Evolutionary conservation across 2,797 vertebrate species (phyloP), one percentile per base, ranked within the genome.

Genomic region (Onychomys leucogaster): DNA sequence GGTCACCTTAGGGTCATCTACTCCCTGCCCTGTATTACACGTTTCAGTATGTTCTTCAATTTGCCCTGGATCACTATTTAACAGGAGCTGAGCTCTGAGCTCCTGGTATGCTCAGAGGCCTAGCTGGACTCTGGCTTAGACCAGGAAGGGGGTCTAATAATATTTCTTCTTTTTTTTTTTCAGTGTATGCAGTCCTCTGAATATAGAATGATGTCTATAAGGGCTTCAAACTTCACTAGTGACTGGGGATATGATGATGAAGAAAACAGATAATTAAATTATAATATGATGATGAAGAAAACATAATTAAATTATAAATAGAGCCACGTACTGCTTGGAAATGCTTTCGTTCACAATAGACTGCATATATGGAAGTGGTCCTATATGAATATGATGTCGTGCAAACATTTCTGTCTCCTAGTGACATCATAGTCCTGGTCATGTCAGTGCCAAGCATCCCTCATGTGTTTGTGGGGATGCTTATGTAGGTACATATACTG

Each of bases 41-140:
- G 57, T 37, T 71, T 27, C 75, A 69, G 17, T 65, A 94, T 37
- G 8, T 80, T 95, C 90, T 95, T 65, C 69, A 90, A 67, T 34
- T 65, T 95, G 27, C 73, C 23, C 25, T 37, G 29, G 41, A 90
- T 96, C 86, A 73, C 67, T 90, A 5, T 82, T 93, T 92, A 92
- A 65, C 67, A 83, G 43, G 55, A 91, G 43, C 57, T 88, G 67
- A 75, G 82, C 90, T 95, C 93, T 69, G 83, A 93, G 52, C 59
- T 93, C 21, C 59, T 89, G 34, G 11, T 29, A 13, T 93, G 13
- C 61, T 88, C 67, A 41, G 67, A 92, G 57, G 2, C 25, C 75
- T 67, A 73, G 81, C 21, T 3, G 61, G 85, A 96, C 84, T 25
- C 19, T 89, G 67, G n/a, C 29, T 90, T 73, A 65, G 52, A 29